Evolutionary conservation across 1,140 invertebrate species (phyloP), one percentile per base, ranked within the genome.

Genomic region (Chelonus insularis): DNA sequence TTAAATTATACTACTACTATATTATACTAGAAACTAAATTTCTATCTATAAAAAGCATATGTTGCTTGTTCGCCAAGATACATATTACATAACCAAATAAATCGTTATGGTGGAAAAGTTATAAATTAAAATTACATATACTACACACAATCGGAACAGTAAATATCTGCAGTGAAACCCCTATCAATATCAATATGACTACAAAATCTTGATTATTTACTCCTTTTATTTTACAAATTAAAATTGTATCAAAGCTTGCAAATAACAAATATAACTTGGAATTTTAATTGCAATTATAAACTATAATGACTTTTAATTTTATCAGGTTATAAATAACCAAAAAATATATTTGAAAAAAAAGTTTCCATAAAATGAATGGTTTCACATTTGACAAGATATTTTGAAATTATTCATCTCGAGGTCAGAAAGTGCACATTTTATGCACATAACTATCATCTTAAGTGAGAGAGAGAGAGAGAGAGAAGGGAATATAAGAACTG

Each of bases 51-150:
- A 65, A 65, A 65, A 65, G 64, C 60, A 61, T 61, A 62, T 47
- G 51, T 41, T 48, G 60, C 58, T 45, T 52, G 48, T 57, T 62
- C 56, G 56, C 56, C 47, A 47, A 68, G 55, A 66, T 63, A 70
- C 63, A 63, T 63, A 61, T 76, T 76, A 74, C 61, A 69, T 76
- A 76, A 76, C 68, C 66, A 62, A 65, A 65, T 71, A 51, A n/a
- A n/a, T n/a, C n/a, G 68, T 68, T 76, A 76, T 75, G 73, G 72
- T 75, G 72, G 68, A 68, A 70, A 20, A 18, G 18, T 20, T 29
- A 60, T 41, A 21, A 41, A 36, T 21, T 56, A 5, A 25, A 50
- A 11, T 3, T 12, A 25, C 1, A 25, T 8, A 41, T 52, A 39
- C 16, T 45, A 32, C 4, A 16, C 54, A 18, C 18, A 43, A 45